Evolutionary conservation across 2,888 invertebrate genomes (phyloP).

Genomic region (Oscheius sp.): DNA sequence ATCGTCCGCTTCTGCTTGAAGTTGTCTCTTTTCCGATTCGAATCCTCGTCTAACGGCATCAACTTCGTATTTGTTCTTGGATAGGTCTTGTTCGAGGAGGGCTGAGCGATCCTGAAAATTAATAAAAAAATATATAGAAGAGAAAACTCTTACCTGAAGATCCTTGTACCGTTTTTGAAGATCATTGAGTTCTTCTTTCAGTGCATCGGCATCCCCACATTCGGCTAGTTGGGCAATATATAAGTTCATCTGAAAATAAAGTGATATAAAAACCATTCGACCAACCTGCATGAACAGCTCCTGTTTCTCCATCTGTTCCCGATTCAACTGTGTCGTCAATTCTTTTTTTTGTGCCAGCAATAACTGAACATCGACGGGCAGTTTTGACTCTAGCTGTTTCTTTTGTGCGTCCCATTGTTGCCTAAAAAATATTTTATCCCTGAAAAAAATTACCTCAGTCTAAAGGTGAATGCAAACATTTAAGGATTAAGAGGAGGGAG

Average conservation of each 20-base stretch:
- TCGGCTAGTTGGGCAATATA: conserved; percentile 66
- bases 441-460: not conserved
- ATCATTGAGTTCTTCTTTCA: conserved; percentile 36
- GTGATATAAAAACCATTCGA: not conserved
- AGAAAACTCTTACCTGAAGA: no score
- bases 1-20: conserved; percentile 51
- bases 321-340: conserved; percentile 61
- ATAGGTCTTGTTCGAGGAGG: conserved; percentile 6
- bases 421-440: conserved; percentile 26
- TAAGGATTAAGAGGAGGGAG: not conserved
- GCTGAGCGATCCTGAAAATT: conserved; percentile 7
- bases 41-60: not conserved
- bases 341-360: conserved; percentile 65
- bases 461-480: conserved; percentile 15
- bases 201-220: conserved; percentile 37
- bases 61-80: not conserved
- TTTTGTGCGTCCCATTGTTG: conserved; percentile 48
- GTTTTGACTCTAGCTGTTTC: conserved; percentile 49
- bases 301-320: conserved; percentile 67
- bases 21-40: conserved; percentile 39
- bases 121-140: no score
- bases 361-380: conserved; percentile 60
- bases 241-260: conserved; percentile 57
- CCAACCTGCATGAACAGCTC: conserved; percentile 67
- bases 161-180: conserved; percentile 21